Base-by-base conservation (phyloP, 2,113 vertebrate genomes). In the Oceanites oceanicus region DNA sequence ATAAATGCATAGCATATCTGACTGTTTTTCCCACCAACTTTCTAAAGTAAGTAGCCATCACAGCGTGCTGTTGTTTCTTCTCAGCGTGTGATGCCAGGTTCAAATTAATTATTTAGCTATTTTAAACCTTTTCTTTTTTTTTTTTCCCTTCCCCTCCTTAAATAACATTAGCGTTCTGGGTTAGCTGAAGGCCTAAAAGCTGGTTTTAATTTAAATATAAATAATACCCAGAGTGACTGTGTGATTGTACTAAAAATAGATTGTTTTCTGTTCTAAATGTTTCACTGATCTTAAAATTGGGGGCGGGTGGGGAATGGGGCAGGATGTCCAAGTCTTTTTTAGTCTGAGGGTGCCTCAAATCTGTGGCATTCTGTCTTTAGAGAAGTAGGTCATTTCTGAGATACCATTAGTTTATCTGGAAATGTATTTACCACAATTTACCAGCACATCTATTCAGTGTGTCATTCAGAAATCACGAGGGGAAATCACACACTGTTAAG, bases 401-500 rank as follows among this genome's bases (percentile, higher is more conserved):
- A 94, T 83, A 85, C 84, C 80, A 85, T 71, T 82, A 78, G 52
- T 92, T 97, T 97, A 97, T 97, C 97, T 98, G 96, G 95, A 97
- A 97, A 96, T 80, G 71, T 92, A 94, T 97, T 96, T 95, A 95
- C 94, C 93, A 86, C 92, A 59, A 77, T 94, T 90, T 13, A 95
- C 87, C 93, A 97, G 93, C 86, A 94, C 85, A 88, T 95, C 96
- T 96, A 95, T 94, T 96, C 96, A 95, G 93, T 97, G 79, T 92
- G 97, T 68, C 86, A 72, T 90, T 97, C 97, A 73, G 89, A 96
- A 98, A 92, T 88, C 95, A 95, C 25, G 81, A 93, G 89, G 94
- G 94, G 96, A 98, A 98, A 98, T 98, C 96, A 92, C 98, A 98
- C 78, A 59, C 96, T 95, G 96, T 93, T 96, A 98, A 98, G 97